phyloP scores from a whole-genome alignment of 2,113 vertebrate genomes.

The Rhineura floridana region DNA sequence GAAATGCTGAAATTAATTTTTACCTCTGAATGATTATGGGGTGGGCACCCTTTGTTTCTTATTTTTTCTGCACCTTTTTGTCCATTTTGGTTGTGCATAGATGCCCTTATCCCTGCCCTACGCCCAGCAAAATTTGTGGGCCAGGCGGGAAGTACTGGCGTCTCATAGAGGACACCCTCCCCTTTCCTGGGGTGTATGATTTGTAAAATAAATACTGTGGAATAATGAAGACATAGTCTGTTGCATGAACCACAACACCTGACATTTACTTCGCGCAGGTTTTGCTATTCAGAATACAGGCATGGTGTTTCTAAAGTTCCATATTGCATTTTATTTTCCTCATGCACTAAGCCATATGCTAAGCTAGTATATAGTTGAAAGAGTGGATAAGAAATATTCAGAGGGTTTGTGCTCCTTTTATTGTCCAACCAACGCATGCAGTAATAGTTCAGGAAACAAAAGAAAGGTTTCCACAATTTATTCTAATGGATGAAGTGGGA shows the following conservation, averaged over 20 bases:
- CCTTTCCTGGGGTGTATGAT: too few relatives aligned
- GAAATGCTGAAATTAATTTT: too few relatives aligned
- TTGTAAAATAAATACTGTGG: too few relatives aligned
- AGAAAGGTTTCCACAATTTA: conserved; percentile 34
- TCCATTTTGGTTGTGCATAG: too few relatives aligned
- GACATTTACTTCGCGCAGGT: neutral
- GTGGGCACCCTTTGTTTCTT: too few relatives aligned
- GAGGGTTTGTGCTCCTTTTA: neutral
- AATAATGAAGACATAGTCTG: too few relatives aligned
- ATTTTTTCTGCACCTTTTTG: too few relatives aligned
- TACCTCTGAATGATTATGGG: too few relatives aligned
- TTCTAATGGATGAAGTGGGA: conserved; percentile 32
- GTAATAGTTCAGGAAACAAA: conserved; percentile 27
- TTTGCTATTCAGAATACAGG: neutral
- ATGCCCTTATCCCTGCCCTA: too few relatives aligned
- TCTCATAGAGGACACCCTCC: too few relatives aligned
- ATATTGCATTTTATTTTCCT: neutral
- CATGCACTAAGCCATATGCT: neutral
- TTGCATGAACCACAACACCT: neutral
- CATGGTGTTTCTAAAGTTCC: neutral
- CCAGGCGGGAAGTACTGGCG: too few relatives aligned
- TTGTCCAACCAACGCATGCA: neutral
- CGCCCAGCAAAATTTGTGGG: too few relatives aligned
- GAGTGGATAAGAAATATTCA: neutral
- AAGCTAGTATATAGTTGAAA: neutral